These are phyloP conservation scores for Drosophila erecta DNA, from an alignment of 1,140 invertebrate species.

Conservation along the genomic window DNA sequence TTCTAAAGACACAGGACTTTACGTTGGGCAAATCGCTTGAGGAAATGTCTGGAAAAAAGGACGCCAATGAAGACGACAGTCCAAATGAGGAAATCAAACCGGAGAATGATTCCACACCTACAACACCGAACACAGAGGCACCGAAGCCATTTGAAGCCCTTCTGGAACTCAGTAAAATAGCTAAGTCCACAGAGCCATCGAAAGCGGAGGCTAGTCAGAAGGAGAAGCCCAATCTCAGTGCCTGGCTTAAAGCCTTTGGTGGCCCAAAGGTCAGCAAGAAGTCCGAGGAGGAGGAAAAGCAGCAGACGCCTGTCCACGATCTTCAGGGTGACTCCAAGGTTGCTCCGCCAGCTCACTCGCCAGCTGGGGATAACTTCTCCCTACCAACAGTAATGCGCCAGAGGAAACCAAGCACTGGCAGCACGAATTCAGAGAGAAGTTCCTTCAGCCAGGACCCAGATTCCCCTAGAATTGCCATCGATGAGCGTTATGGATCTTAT, in stretches of 20 bases:
- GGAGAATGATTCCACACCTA: slow-evolving; percentile 25
- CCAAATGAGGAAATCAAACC: slow-evolving; percentile 66
- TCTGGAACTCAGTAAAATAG: slow-evolving; percentile 54
- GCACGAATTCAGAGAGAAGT: slow-evolving; percentile 90
- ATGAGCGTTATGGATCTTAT: slow-evolving; percentile 86
- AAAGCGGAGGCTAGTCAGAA: slow-evolving; percentile 61
- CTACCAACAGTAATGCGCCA: slow-evolving; percentile 85
- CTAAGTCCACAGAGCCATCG: slow-evolving; percentile 19
- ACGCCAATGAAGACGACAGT: slow-evolving; percentile 47
- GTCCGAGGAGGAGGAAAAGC: slow-evolving; percentile 84
- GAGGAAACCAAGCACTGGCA: slow-evolving; percentile 89
- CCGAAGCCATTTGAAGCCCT: slow-evolving; percentile 66
- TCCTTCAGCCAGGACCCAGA: slow-evolving; percentile 91
- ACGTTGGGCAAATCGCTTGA: slow-evolving; percentile 86
- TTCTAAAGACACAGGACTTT: slow-evolving; percentile 88
- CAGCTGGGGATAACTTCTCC: slow-evolving; percentile 66
- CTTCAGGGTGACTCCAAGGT: slow-evolving; percentile 35
- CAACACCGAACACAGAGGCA: slow-evolving; percentile 41
- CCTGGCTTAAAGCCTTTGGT: slow-evolving; percentile 96
- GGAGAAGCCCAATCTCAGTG: slow-evolving; percentile 93
- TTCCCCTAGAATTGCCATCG: slow-evolving; percentile 88
- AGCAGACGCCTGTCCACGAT: slow-evolving; percentile 14
- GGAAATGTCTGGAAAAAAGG: slow-evolving; percentile 85
- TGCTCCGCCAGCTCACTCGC: slow-evolving; percentile 61
- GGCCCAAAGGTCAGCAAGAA: slow-evolving; percentile 88